Evolutionary conservation across 2,888 invertebrate genomes (phyloP), one percentile per base, ranked within the genome.

Genomic region (Nymphalis c-album): DNA sequence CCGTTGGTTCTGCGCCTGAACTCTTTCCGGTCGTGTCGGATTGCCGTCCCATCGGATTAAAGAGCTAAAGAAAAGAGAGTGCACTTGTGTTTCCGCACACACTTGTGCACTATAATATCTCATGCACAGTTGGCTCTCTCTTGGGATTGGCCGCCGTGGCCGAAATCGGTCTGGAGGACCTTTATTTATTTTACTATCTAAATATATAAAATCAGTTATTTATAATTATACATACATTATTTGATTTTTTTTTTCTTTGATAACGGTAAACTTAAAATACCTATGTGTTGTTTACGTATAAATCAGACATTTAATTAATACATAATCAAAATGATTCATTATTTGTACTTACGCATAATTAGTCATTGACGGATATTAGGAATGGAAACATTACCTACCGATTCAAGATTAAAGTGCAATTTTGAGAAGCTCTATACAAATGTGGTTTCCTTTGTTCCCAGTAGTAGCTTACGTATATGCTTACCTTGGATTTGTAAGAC

Each of bases 331-430:
- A 48, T 66, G 60, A 66, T 4, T 65, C 60, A 65, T 47, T 58
- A 31, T 35, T 48, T 66, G 57, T 46, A 61, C 31, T 35, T 17
- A n/a, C 57, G 48, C 47, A 10, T 61, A 66, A 61, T 66, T 66
- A 60, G 53, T 65, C 65, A 65, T 31, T 47, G 45, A 53, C 31
- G 35, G 57, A 57, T 63, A 55, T 26, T 57, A 17, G 60, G 60
- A 66, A 66, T 66, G 66, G 61, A 66, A 66, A 66, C 60, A 50
- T 61, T 61, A 57, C 60, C 66, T 61, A 57, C 60, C 66, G 60
- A 48, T 60, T 59, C 26, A 48, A 18, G 57, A 57, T 57, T 35
- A 35, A 10, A n/a, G 17, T 35, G n/a, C n/a, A 57, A 57, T 35
- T n/a, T 57, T 57, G 57, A 57, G 35, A 57, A 53, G 31, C 31